Evolutionary conservation across 2,888 invertebrate genomes (phyloP).

Genomic region (Hyalella azteca): DNA sequence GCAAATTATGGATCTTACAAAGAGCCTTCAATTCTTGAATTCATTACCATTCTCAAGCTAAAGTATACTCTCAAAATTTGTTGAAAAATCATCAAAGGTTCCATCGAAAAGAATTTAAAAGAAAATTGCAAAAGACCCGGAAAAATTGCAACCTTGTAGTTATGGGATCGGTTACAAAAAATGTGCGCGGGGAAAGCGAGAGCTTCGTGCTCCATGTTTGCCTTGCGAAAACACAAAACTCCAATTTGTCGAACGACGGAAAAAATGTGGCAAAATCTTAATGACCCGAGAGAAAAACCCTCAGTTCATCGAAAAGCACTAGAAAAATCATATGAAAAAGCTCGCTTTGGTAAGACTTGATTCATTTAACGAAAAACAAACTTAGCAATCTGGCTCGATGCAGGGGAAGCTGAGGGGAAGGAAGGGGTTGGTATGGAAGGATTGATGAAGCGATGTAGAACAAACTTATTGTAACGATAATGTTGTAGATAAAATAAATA

Average conservation of each 20-base stretch:
- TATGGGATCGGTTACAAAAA: not conserved
- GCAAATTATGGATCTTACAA: too few species aligned
- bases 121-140: not conserved
- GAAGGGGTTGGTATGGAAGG: not conserved
- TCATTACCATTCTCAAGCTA: too few species aligned
- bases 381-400: not conserved
- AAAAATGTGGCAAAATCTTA: conserved; percentile 21
- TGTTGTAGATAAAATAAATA: too few species aligned
- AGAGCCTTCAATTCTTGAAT: too few species aligned
- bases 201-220: not conserved
- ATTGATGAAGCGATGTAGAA: not conserved
- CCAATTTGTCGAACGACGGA: not conserved
- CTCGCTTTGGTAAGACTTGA: not conserved
- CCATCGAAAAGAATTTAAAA: not conserved
- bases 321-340: not conserved
- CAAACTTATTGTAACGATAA: too few species aligned
- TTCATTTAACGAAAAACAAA: conserved; percentile 22
- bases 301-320: not conserved
- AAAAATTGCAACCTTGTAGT: not conserved
- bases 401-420: not conserved
- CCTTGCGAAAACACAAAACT: conserved; percentile 4
- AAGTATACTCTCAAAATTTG: too few species aligned
- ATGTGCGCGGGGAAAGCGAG: not conserved
- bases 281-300: conserved; percentile 35
- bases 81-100: not conserved